A percentile compares a stretch with the other conserved stretches of the same genome.
Conservation (phyloP, 2,797 vertebrate genomes). For the Pangasius mekongensis region DNA sequence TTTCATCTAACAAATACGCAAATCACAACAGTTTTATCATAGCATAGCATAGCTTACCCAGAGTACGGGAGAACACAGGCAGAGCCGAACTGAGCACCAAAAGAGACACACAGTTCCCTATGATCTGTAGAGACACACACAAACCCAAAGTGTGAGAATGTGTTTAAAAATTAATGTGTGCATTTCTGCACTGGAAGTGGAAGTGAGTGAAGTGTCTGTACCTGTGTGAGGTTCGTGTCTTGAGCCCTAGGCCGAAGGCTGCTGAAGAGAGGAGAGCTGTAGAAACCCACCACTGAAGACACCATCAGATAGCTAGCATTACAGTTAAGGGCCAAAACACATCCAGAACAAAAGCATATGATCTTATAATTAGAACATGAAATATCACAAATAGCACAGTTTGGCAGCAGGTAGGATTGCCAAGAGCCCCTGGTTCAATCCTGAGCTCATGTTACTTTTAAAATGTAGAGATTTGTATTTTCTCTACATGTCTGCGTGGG, state of each 20-base stretch:
- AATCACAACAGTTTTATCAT: neutral
- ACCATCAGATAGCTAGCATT: slow-evolving; percentile 90
- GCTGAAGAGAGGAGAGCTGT: slow-evolving; percentile 90
- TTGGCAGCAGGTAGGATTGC: neutral
- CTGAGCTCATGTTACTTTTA: neutral
- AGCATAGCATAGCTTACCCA: slow-evolving; percentile 83
- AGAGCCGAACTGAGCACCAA: slow-evolving; percentile 95
- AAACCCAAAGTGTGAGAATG: slow-evolving; percentile 11
- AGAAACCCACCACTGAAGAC: slow-evolving; percentile 94
- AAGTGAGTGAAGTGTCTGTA: slow-evolving; percentile 58
- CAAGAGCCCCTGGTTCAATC: neutral
- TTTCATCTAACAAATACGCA: neutral
- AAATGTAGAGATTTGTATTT: neutral
- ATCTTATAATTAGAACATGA: neutral
- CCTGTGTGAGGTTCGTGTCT: slow-evolving; percentile 95
- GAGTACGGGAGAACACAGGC: slow-evolving; percentile 93
- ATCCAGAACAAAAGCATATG: neutral
- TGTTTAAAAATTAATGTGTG: neutral
- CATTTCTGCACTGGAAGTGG: neutral
- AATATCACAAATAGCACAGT: neutral
- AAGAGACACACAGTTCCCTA: slow-evolving; percentile 94
- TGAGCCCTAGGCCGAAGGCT: slow-evolving; percentile 82
- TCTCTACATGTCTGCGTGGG: neutral
- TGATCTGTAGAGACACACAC: slow-evolving; percentile 80
- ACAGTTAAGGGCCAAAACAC: slow-evolving; percentile 57